Evolutionary conservation across 1,140 invertebrate species (phyloP).

Genomic region (Temnothorax curvispinosus): DNA sequence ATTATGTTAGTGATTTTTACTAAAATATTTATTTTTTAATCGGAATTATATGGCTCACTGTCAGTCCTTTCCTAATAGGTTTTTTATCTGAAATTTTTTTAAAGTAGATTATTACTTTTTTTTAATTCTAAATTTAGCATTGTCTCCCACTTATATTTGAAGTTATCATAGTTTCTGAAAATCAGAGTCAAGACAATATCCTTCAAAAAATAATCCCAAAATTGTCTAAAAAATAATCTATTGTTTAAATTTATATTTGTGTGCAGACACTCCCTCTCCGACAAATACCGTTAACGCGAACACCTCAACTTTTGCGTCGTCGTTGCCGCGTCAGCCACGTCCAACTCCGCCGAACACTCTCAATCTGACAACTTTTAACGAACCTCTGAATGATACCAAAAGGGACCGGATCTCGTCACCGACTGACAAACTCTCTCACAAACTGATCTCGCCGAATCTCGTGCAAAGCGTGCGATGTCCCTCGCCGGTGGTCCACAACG

Average conservation of each 20-base stretch:
- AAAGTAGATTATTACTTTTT: neutral
- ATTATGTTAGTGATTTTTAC: neutral
- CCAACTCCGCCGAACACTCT: slow-evolving; percentile 93
- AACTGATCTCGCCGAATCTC: slow-evolving; percentile 83
- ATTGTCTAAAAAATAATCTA: slow-evolving; percentile 29
- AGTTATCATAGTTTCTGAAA: neutral
- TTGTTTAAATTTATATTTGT: slow-evolving; percentile 40
- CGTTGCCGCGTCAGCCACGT: slow-evolving; percentile 87
- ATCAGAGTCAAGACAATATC: neutral
- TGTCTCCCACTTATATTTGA: neutral
- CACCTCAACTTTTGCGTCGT: slow-evolving; percentile 80
- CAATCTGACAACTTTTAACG: slow-evolving; percentile 88
- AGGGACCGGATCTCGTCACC: slow-evolving; percentile 78
- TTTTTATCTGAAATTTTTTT: neutral
- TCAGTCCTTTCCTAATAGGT: neutral
- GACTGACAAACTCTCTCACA: slow-evolving; percentile 81
- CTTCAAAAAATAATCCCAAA: slow-evolving; percentile 16
- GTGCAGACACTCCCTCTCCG: slow-evolving; percentile 78
- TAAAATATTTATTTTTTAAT: neutral
- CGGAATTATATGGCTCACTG: neutral
- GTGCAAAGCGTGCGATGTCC: slow-evolving; percentile 83
- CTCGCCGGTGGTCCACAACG: slow-evolving; percentile 83
- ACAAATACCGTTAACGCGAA: slow-evolving; percentile 78
- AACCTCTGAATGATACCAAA: slow-evolving; percentile 80
- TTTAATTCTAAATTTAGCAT: neutral